These are phyloP conservation scores for Phocoena sinus DNA, from an alignment of 2,113 vertebrate species.

Conservation along the genomic window DNA sequence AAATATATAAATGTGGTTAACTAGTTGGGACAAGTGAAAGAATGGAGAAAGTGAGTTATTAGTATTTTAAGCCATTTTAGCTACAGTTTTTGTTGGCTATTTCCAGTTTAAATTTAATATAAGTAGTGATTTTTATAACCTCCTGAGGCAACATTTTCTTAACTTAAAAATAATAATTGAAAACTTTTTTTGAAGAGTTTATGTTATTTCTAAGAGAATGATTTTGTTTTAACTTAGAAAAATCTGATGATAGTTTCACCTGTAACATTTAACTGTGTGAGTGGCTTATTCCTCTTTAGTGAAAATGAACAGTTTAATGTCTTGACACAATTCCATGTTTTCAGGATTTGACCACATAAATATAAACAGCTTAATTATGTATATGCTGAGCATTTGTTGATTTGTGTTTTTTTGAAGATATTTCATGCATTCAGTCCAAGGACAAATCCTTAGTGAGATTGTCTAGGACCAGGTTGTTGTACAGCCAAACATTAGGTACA, in stretches of 20 bases:
- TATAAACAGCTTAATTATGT: not conserved
- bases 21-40: not conserved
- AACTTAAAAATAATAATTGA: slow-evolving; percentile 30
- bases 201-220: not conserved
- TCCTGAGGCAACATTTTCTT: slow-evolving; percentile 10
- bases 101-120: not conserved
- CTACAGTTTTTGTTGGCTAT: not conserved
- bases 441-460: not conserved
- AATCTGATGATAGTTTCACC: slow-evolving; percentile 2
- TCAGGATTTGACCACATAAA: not conserved
- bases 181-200: slow-evolving; percentile 29
- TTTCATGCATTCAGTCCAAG: not conserved
- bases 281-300: slow-evolving; percentile 33
- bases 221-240: slow-evolving; percentile 54
- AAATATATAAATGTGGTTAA: not conserved
- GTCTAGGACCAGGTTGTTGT: not conserved
- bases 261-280: not conserved
- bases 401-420: slow-evolving; percentile 13
- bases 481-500: not conserved
- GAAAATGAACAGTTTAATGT: not conserved
- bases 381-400: not conserved
- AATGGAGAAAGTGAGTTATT: not conserved
- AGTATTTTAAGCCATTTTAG: not conserved
- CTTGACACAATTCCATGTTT: not conserved
- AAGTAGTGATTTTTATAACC: not conserved